Evolutionary conservation across 2,888 invertebrate genomes (phyloP), one percentile per base, ranked within the genome.

Genomic region (Agonopterix arenella): DNA sequence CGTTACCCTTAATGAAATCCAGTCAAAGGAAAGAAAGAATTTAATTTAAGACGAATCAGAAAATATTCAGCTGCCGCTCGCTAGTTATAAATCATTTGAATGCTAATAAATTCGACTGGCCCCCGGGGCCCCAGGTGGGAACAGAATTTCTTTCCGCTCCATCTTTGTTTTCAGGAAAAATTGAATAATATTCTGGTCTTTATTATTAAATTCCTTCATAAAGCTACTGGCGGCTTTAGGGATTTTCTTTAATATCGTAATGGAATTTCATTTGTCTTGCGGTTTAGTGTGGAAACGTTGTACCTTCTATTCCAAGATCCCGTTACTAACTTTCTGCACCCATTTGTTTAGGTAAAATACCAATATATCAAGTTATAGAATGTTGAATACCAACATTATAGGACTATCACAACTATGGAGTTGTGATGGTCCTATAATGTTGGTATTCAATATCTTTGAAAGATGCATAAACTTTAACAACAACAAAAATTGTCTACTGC

Each of bases 61-160:
- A 85, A 84, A 85, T 86, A 84, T 86, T 85, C 86, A 85, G 83
- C 83, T 83, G 83, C 84, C 82, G 76, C 80, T 79, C 72, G 81
- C 85, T 85, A 86, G 86, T 88, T 88, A 88, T 89, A 86, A 89
- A 89, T 89, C 85, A 86, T 89, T 88, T 88, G 85, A 86, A 89
- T 89, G 88, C 85, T 89, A 89, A 89, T 89, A 86, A 89, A 86
- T 89, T 86, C 86, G 79, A 84, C 81, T 82, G 77, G 78, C 73
- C 79, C 69, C 68, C 38, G 63, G 70, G 77, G 74, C 73, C 77
- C 77, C 84, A 84, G 85, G 84, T 84, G 83, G 80, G 70, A 76
- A 80, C 78, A 74, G 79, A 80, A 80, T 82, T 84, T 80, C 76
- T 76, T 80, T 79, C 74, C 75, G 73, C 79, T 79, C 73, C 79